Conservation (phyloP, 2,113 vertebrate species). For the sheep (Ovis aries) region ARS-UI_Ramb_v3.0 NC_056055.1:72334001-72334500, state of each 20-base stretch:
- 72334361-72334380: background rate
- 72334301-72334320: background rate
- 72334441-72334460: background rate
- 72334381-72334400: background rate
- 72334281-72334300: background rate
- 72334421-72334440: background rate
- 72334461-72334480: background rate
- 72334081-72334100: too few relatives aligned
- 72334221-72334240: background rate
- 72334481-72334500: background rate
- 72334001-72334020: too few relatives aligned
- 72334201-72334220: too few relatives aligned
- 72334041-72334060: accelerated
- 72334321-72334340: background rate
- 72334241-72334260: background rate
- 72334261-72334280: background rate
- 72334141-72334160: too few relatives aligned
- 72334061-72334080: too few relatives aligned
- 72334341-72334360: background rate
- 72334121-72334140: too few relatives aligned
- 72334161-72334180: too few relatives aligned
- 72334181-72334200: too few relatives aligned
- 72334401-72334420: background rate
- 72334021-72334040: too few relatives aligned
- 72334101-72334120: too few relatives aligned